Conservation (phyloP, 2,888 invertebrate genomes). For the Pocota personata region DNA sequence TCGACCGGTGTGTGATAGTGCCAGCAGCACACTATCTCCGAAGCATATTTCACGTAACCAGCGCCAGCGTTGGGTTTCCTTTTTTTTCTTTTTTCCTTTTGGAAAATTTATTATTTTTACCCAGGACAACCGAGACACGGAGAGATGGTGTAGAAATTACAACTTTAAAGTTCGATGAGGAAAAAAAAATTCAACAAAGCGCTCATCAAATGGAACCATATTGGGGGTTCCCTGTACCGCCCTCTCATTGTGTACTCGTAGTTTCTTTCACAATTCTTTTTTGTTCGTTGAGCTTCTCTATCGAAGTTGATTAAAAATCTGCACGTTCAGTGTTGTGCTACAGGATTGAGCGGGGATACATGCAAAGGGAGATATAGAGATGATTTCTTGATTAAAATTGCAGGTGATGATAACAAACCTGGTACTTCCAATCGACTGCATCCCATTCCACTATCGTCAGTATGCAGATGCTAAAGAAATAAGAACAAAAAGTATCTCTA, state of each 20-base stretch:
- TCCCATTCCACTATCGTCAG: constrained; percentile 20
- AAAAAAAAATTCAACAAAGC: constrained; percentile 5
- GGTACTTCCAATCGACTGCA: constrained; percentile 43
- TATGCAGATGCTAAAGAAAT: constrained; percentile 38
- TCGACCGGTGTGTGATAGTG: background rate
- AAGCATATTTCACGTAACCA: constrained; percentile 56
- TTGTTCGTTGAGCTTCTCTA: constrained; percentile 1
- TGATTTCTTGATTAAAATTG: constrained; percentile 73
- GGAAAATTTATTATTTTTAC: constrained; percentile 49
- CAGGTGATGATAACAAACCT: constrained; percentile 69
- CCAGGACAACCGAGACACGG: constrained; percentile 2
- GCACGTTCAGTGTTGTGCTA: constrained; percentile 43
- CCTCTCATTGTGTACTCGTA: background rate
- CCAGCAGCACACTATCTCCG: constrained; percentile 20
- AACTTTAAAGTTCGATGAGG: constrained; percentile 40
- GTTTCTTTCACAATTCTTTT: constrained; percentile 4
- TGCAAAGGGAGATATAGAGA: constrained; percentile 23
- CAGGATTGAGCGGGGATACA: background rate
- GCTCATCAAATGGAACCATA: constrained; percentile 19
- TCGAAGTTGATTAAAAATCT: constrained; percentile 70
- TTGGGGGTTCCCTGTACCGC: background rate
- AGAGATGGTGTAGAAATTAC: constrained; percentile 32
- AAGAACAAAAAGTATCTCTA: constrained; percentile 26
- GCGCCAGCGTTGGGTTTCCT: constrained; percentile 8
- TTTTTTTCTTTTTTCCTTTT: constrained; percentile 4